Evolutionary conservation across 2,888 invertebrate genomes (phyloP), one percentile per base, ranked within the genome.

Genomic region (Phaonia tiefii): DNA sequence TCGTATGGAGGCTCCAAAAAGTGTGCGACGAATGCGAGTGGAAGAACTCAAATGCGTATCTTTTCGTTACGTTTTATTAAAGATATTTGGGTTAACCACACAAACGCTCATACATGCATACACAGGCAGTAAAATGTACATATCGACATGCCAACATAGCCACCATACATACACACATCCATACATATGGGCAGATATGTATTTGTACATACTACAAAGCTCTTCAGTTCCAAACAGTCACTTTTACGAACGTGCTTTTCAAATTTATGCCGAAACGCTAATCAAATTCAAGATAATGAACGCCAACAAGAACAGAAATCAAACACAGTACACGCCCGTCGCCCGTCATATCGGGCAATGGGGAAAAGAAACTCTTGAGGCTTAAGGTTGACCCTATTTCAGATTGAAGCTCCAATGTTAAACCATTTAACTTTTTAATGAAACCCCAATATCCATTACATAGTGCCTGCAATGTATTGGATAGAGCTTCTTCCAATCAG

Each of bases 61-160:
- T 67, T 81, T 71, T 63, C 20, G 54, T 75, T 63, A 31, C 8
- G 63, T 11, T 72, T 60, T 46, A 66, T 74, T 37, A 63, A 63
- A 74, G 77, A 75, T 78, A 78, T 81, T 81, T 78, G 67, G 78
- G 75, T 81, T 78, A 81, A 81, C 63, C 51, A 67, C 63, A 63
- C 63, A 71, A 76, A 49, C 74, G 56, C 11, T 39, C 60, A 60
- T 39, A 39, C 37, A 37, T 42, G 7, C 58, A 22, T 4, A 51
- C 51, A 51, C 37, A 56, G 44, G 17, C 44, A 44, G 11, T 2
- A 31, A 5, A 44, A 44, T 13, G 7, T 8, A 44, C 31, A 31
- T 31, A n/a, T n/a, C n/a, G n/a, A n/a, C n/a, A n/a, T n/a, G n/a
- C 37, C 37, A 44, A 44, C 13, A 44, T 13, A 44, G 44, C 44